phyloP scores from a whole-genome alignment of 2,797 vertebrate genomes.

The Hoplostethus atlanticus region DNA sequence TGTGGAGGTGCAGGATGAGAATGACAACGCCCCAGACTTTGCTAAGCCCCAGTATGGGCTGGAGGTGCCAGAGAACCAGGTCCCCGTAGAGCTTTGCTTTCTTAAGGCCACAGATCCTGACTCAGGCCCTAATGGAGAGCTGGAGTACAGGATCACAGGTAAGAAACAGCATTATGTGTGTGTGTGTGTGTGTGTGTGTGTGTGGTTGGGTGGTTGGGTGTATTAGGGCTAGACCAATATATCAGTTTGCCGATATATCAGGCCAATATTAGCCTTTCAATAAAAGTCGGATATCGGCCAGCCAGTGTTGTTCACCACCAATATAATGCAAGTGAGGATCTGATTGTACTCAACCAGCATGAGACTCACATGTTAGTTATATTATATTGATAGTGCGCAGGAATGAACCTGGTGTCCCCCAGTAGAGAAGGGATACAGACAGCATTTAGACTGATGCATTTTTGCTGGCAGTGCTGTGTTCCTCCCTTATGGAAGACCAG shows the following conservation, averaged over 20 bases:
- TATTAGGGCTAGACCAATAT: no score
- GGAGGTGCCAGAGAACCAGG: slow-evolving; percentile 95
- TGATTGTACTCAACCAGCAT: no score
- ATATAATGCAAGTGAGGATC: not conserved
- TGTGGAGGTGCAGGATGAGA: slow-evolving; percentile 91
- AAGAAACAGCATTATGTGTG: slow-evolving; percentile 50
- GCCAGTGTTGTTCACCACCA: no score
- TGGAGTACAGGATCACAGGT: slow-evolving; percentile 92
- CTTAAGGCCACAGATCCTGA: slow-evolving; percentile 93
- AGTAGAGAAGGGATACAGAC: not conserved
- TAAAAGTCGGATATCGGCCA: no score
- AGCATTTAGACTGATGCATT: slow-evolving; percentile 12
- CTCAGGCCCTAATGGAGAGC: slow-evolving; percentile 87
- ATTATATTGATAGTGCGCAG: no score
- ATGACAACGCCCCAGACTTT: slow-evolving; percentile 91
- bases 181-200: not conserved
- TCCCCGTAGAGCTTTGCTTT: slow-evolving; percentile 85
- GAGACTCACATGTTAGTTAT: no score
- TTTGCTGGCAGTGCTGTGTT: slow-evolving; percentile 21
- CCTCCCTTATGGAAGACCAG: slow-evolving; percentile 21
- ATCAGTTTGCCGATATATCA: no score
- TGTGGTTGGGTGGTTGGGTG: no score
- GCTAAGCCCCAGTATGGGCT: slow-evolving; percentile 87
- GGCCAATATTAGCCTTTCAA: no score
- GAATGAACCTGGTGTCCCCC: not conserved